These are phyloP conservation scores for Chaenocephalus aceratus DNA, from an alignment of 2,113 vertebrate species.

Conservation along the genomic window DNA sequence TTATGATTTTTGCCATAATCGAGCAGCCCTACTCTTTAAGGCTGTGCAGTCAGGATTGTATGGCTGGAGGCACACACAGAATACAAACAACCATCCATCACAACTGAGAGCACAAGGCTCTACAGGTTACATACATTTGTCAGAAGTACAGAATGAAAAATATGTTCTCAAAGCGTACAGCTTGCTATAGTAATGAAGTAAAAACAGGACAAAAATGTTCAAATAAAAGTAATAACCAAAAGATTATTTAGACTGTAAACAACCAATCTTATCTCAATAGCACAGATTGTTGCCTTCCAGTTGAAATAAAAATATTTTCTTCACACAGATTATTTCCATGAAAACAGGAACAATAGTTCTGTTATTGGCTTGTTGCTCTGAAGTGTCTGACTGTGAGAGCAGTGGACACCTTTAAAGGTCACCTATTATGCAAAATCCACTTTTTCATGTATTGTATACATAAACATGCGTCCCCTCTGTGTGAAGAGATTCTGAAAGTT, in stretches of 20 bases:
- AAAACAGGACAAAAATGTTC: not conserved
- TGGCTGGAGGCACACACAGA: not conserved
- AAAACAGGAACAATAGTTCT: not conserved
- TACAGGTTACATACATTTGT: not conserved
- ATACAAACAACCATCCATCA: not conserved
- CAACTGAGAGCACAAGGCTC: not conserved
- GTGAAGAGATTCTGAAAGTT: too few species aligned
- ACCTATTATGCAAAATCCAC: too few species aligned
- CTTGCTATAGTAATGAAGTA: not conserved
- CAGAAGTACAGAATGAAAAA: not conserved
- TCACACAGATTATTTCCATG: not conserved
- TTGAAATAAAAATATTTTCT: not conserved
- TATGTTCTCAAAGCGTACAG: not conserved
- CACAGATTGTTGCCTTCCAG: not conserved
- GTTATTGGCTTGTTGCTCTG: not conserved
- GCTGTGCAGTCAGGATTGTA: too few species aligned
- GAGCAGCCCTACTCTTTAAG: too few species aligned
- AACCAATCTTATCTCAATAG: not conserved
- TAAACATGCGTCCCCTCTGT: too few species aligned
- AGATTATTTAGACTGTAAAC: not conserved
- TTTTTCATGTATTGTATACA: too few species aligned
- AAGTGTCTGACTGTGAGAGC: not conserved
- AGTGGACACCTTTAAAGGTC: not conserved
- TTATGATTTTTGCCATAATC: too few species aligned
- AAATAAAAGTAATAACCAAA: not conserved